Percentiles rank a stretch among this genome's conserved stretches.
These are phyloP conservation scores for Salminus brasiliensis DNA, from an alignment of 2,113 vertebrate genomes.

Conservation along the genomic window DNA sequence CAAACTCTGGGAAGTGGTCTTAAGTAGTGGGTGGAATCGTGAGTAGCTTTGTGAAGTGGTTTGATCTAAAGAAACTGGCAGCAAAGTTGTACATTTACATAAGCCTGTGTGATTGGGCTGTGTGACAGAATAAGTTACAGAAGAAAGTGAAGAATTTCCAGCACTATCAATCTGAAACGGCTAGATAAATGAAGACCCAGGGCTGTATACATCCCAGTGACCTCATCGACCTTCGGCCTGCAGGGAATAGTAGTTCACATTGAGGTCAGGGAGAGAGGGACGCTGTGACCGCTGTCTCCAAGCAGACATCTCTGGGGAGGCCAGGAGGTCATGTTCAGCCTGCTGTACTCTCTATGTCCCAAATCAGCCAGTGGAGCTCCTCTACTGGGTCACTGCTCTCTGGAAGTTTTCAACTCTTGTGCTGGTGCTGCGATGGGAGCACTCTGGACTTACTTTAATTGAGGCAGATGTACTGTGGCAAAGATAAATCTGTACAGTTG, in stretches of 20 bases:
- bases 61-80: constrained; percentile 2
- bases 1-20: neutral
- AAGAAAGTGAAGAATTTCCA: neutral
- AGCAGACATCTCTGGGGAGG: neutral
- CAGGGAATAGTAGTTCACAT: constrained; percentile 1
- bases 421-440: neutral
- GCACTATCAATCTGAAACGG: constrained; percentile 22
- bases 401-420: neutral
- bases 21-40: constrained; percentile 13
- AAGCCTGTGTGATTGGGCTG: neutral
- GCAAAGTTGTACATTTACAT: neutral
- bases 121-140: neutral
- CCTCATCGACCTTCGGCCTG: constrained; percentile 1
- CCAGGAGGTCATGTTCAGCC: constrained; percentile 23
- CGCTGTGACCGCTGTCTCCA: neutral
- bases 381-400: constrained; percentile 7
- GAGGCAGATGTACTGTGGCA: too few species aligned
- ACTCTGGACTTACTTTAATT: neutral
- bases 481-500: too few species aligned
- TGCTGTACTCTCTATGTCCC: constrained; percentile 29
- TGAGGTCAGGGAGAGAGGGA: neutral
- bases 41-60: neutral
- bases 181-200: neutral
- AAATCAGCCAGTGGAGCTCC: constrained; percentile 22
- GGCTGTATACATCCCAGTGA: constrained; percentile 5